phyloP scores from a whole-genome alignment of 2,888 invertebrate species.

The Nemurella pictetii region DNA sequence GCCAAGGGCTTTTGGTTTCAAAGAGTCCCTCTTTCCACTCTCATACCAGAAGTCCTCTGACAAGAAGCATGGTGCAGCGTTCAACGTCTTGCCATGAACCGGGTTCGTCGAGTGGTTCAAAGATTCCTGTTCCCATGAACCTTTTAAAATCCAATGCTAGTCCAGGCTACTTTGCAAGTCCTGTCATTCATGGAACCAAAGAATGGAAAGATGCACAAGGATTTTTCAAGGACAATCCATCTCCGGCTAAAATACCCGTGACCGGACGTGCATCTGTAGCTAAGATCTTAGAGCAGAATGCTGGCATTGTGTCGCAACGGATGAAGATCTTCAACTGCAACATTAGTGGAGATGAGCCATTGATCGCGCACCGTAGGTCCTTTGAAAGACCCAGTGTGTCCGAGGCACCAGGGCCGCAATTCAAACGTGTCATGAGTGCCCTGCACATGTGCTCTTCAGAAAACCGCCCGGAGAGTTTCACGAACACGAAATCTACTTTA shows the following conservation, averaged over 20 bases:
- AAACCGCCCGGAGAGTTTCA: too few relatives aligned
- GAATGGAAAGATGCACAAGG: constrained; percentile 52
- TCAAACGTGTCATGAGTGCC: background rate
- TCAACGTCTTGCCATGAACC: background rate
- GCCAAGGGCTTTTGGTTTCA: background rate
- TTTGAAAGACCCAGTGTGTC: background rate
- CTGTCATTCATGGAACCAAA: background rate
- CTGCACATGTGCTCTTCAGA: background rate
- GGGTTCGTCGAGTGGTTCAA: background rate
- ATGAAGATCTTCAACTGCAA: constrained; percentile 69
- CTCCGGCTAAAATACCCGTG: constrained; percentile 34
- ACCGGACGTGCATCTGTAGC: constrained; percentile 73
- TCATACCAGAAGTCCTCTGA: constrained; percentile 30
- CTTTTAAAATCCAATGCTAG: constrained; percentile 14
- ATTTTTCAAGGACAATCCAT: constrained; percentile 50
- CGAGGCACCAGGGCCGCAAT: background rate
- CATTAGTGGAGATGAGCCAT: constrained; percentile 31
- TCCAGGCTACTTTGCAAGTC: constrained; percentile 14
- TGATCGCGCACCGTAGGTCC: background rate
- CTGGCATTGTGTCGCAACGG: constrained; percentile 79
- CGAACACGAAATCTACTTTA: too few relatives aligned
- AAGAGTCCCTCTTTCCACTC: background rate
- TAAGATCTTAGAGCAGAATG: constrained; percentile 71
- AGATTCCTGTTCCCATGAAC: background rate
- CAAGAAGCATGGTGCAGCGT: constrained; percentile 41